Base-by-base conservation (phyloP, 2,113 vertebrate genomes). In the Fulmarus glacialis region DNA sequence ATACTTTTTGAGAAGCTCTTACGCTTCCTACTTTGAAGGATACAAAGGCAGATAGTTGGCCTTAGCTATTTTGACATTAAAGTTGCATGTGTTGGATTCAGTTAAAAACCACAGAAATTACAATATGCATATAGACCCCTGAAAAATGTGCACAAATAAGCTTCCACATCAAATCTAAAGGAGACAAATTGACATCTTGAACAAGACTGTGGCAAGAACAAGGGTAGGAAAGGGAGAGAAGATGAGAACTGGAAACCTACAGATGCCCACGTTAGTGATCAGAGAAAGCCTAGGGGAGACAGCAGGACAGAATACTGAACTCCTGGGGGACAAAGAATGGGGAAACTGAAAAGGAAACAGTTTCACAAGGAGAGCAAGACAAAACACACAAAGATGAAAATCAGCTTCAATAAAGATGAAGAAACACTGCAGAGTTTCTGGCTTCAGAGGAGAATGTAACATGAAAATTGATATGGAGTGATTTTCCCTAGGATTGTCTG, bases 191-290 rank as follows among this genome's bases (percentile, higher is more conserved):
- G 5, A 48, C 8, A 66, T 14, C 34, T 52, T 74, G 36, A 52
- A 87, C 6, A 42, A 89, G 58, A 40, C 19, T 81, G 29, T 84
- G 27, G 42, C 32, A 93, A 60, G 34, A 62, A 45, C 4, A n/a
- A 64, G 4, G 9, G 15, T 6, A 89, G 23, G 3, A 21, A 64
- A 67, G 24, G 62, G 10, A 83, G 29, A 88, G 59, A 66, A 36
- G 20, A 34, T 40, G 24, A 67, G n/a, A 93, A 58, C 15, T 62
- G 45, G n/a, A 56, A 73, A 16, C 34, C 40, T 82, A 21, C 14
- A 79, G 11, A 30, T n/a, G 10, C 1, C 2, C 36, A 27, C 0
- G 0, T n/a, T 40, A 87, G 36, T 8, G 26, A 82, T 29, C 36
- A 64, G 8, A 70, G 34, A 81, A 84, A 90, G 34, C 24, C 30